Evolutionary conservation across 1,140 invertebrate species (phyloP).

Genomic region (Teleopsis dalmanni): DNA sequence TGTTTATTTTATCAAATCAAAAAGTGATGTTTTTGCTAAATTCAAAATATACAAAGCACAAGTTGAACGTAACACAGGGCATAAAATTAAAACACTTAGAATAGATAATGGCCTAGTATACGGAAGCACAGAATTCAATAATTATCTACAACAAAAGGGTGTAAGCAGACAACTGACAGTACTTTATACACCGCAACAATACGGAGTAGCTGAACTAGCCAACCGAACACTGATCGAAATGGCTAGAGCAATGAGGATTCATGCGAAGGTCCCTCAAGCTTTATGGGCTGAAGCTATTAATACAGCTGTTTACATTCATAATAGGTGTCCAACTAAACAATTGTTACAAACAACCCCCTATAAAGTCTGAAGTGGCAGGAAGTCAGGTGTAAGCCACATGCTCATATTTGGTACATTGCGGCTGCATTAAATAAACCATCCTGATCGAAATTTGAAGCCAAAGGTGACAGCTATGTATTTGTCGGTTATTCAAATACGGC

Average conservation of each 20-base stretch:
- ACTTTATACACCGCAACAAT: slow-evolving; percentile 35
- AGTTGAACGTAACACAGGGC: no score
- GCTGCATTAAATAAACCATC: slow-evolving; percentile 30
- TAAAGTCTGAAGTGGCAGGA: slow-evolving; percentile 6
- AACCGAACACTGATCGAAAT: slow-evolving; percentile 20
- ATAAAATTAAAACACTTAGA: slow-evolving; percentile 30
- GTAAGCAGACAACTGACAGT: slow-evolving; percentile 19
- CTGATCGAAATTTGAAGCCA: slow-evolving; percentile 29
- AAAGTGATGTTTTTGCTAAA: no score
- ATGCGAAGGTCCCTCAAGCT: slow-evolving; percentile 28
- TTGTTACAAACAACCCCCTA: slow-evolving; percentile 10
- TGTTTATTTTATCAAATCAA: no score
- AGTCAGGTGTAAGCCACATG: slow-evolving; percentile 18
- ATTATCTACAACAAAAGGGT: background rate
- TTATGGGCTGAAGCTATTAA: slow-evolving; percentile 46
- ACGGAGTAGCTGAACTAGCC: slow-evolving; percentile 34
- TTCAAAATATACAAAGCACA: no score
- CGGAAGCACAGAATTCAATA: slow-evolving; percentile 7
- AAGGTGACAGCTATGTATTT: slow-evolving; percentile 34
- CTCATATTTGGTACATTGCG: slow-evolving; percentile 30
- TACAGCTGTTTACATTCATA: slow-evolving; percentile 35
- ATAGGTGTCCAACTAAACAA: slow-evolving; percentile 11
- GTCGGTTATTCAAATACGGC: slow-evolving; percentile 43
- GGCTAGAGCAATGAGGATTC: slow-evolving; percentile 29
- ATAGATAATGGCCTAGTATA: slow-evolving; percentile 44